Evolutionary conservation across 2,113 vertebrate species (phyloP), one percentile per base, ranked within the genome.

Genomic region (Platysternon megacephalum): DNA sequence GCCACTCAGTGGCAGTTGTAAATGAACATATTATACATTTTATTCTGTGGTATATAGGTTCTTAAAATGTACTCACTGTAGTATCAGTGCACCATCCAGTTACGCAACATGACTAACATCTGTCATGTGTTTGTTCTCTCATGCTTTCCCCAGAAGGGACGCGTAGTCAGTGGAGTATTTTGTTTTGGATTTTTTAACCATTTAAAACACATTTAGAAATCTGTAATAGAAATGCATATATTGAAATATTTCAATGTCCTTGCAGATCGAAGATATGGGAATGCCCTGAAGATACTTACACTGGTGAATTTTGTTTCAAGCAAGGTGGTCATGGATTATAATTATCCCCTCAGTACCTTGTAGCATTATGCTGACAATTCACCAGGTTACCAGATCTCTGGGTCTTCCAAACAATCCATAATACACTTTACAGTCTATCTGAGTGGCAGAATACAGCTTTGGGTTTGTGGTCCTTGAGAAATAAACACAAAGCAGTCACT

Each of bases 301-400:
- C 85, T 10, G 12, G 44, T 94, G 94, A 68, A 84, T 95, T 94
- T 94, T 89, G 93, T 93, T 93, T 97, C 82, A 95, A 86, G 95
- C 65, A 91, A 79, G 16, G 35, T 39, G 17, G 17, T 68, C 35
- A 68, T 9, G 82, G 39, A 84, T 92, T 89, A 96, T 93, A 96
- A 96, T 96, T 89, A 93, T 86, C 88, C 95, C 53, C 80, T 89
- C 68, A 21, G 52, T 79, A 95, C 88, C 76, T 91, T 84, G 83
- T 92, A 92, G 68, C 82, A 92, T n/a, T 46, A 88, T 91, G 96
- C 44, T 49, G 56, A 97, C 26, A 85, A 89, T 90, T 90, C 49
- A 83, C 32, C 55, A 46, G 72, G 65, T 35, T 51, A 78, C 58
- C 84, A 96, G 82, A 94, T 51, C 65, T 88, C 79, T 12, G 65